These are phyloP conservation scores for Axea sp. DNA, from an alignment of 2,888 invertebrate genomes.

Conservation along the genomic window DNA sequence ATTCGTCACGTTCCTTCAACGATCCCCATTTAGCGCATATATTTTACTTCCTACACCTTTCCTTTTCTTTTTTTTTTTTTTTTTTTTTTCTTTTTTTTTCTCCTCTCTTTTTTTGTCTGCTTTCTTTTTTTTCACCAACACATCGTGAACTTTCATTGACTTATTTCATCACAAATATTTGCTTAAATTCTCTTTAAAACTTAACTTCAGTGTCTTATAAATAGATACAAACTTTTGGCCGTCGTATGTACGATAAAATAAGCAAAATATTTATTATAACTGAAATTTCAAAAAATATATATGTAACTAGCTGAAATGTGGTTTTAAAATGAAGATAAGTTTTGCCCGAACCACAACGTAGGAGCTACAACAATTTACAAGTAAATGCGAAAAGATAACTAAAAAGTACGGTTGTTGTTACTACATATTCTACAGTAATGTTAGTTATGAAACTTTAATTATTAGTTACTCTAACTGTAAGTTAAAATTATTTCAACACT, in stretches of 20 bases:
- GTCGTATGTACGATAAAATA: neutral
- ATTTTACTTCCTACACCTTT: neutral
- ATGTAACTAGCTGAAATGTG: constrained; percentile 1
- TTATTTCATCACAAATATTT: constrained; percentile 1
- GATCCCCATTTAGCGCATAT: neutral
- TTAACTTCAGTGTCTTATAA: constrained; percentile 4
- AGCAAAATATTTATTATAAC: neutral
- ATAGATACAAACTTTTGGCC: constrained; percentile 5
- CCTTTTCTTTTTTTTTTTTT: neutral
- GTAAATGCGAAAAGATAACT: constrained; percentile 10
- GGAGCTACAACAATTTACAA: constrained; percentile 8
- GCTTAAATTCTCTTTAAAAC: constrained; percentile 18
- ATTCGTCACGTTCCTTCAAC: constrained; percentile 10
- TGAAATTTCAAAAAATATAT: constrained; percentile 2
- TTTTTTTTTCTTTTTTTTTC: neutral
- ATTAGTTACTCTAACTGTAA: constrained; percentile 17
- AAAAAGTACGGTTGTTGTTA: constrained; percentile 19
- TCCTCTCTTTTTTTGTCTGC: neutral
- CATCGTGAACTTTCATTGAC: neutral
- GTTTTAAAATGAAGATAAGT: neutral
- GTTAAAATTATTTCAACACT: constrained; percentile 4
- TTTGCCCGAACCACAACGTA: neutral
- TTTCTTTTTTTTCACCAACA: constrained; percentile 1
- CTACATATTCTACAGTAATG: constrained; percentile 7
- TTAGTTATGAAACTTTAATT: constrained; percentile 22